Percentiles rank a stretch among this genome's conserved stretches.
These are phyloP conservation scores for Podarcis raffonei DNA, from an alignment of 2,113 vertebrate species.

Conservation along the genomic window DNA sequence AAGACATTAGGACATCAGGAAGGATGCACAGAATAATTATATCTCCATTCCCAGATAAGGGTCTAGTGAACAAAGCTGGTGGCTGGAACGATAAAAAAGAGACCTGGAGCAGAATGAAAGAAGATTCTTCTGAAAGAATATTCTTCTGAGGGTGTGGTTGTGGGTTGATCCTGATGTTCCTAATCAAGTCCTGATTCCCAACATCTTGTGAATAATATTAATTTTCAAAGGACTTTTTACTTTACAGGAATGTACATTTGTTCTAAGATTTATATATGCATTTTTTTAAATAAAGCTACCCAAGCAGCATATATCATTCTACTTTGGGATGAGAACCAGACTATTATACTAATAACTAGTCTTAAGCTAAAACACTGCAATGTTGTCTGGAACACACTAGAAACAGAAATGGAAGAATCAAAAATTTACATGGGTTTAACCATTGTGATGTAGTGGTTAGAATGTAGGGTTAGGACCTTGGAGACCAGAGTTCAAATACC, in stretches of 20 bases:
- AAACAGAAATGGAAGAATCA: background rate
- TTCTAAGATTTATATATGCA: background rate
- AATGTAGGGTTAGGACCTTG: too few species aligned
- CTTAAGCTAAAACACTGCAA: background rate
- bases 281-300: background rate
- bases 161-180: background rate
- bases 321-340: background rate
- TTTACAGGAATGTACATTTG: background rate
- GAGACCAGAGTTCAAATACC: too few species aligned
- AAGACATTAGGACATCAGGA: conserved; percentile 8
- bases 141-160: background rate
- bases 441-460: background rate
- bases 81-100: background rate
- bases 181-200: background rate
- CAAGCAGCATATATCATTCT: background rate
- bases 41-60: conserved; percentile 9
- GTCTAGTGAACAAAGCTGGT: conserved; percentile 3
- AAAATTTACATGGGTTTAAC: background rate
- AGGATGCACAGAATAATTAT: conserved; percentile 35
- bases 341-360: background rate
- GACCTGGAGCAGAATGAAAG: background rate
- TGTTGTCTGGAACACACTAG: background rate
- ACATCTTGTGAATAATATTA: background rate
- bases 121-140: background rate
- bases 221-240: background rate